Evolutionary conservation across 2,888 invertebrate genomes (phyloP).

Genomic region (Ganaspis brasiliensis): DNA sequence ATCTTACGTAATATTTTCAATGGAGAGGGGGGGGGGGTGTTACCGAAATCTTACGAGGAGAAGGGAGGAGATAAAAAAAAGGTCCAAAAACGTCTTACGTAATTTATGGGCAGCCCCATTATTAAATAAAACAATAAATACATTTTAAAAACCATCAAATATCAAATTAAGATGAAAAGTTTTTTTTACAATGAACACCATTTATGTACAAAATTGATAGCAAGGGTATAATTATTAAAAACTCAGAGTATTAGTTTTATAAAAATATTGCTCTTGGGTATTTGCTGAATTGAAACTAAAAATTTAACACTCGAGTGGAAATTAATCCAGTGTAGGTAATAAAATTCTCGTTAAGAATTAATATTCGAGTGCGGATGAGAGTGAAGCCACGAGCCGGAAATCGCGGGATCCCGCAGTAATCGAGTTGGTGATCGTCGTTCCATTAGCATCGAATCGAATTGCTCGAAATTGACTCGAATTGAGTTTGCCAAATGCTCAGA

Average conservation of each 20-base stretch:
- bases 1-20: too few species aligned
- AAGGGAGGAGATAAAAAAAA: too few species aligned
- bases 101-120: too few species aligned
- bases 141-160: too few species aligned
- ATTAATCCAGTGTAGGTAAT: slow-evolving; percentile 26
- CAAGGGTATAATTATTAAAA: too few species aligned
- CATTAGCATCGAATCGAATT: slow-evolving; percentile 61
- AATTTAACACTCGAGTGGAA: slow-evolving; percentile 15
- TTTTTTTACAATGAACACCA: too few species aligned
- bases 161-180: background rate
- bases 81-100: too few species aligned
- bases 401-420: slow-evolving; percentile 46
- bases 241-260: background rate
- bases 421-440: slow-evolving; percentile 57
- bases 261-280: background rate
- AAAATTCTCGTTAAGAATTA: slow-evolving; percentile 42
- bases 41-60: too few species aligned
- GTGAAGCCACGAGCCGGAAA: slow-evolving; percentile 49
- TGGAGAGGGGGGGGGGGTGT: too few species aligned
- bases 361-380: slow-evolving; percentile 19
- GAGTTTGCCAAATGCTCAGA: slow-evolving; percentile 61
- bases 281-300: slow-evolving; percentile 22
- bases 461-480: slow-evolving; percentile 60
- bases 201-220: too few species aligned
- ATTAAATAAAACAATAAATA: too few species aligned